phyloP scores from a whole-genome alignment of 2,797 vertebrate species.

The Neosilurus mollespiculum region DNA sequence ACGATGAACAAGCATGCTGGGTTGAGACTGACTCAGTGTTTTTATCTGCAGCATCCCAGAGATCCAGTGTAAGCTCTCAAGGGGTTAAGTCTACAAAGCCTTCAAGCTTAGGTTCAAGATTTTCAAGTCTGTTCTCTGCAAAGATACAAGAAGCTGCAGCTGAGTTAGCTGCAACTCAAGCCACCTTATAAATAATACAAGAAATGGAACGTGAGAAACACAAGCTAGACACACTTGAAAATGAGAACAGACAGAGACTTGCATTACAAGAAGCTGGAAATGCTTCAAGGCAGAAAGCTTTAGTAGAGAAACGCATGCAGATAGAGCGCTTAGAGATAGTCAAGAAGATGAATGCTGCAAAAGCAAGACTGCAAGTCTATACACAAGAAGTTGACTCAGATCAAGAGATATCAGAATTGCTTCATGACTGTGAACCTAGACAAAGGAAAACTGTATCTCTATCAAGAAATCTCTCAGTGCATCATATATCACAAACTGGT shows the following conservation, averaged over 20 bases:
- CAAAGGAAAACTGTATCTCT: too few relatives aligned
- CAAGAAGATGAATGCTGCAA: slow-evolving; percentile 45
- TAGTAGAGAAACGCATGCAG: slow-evolving; percentile 48
- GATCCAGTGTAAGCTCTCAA: neutral
- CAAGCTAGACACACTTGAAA: slow-evolving; percentile 41
- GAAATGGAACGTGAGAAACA: slow-evolving; percentile 38
- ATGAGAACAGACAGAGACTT: slow-evolving; percentile 37
- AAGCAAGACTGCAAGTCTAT: slow-evolving; percentile 44
- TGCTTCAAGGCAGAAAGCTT: slow-evolving; percentile 12
- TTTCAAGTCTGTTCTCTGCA: slow-evolving; percentile 17
- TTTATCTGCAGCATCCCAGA: neutral
- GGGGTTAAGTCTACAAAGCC: neutral
- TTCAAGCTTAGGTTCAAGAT: neutral
- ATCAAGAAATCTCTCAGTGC: too few relatives aligned
- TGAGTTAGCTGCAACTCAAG: slow-evolving; percentile 49
- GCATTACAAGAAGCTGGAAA: slow-evolving; percentile 49
- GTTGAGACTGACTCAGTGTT: slow-evolving; percentile 31
- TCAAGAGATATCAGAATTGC: slow-evolving; percentile 39
- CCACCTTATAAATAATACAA: slow-evolving; percentile 26
- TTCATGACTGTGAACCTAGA: neutral
- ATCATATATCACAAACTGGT: too few relatives aligned
- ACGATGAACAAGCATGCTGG: neutral
- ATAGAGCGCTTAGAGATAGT: slow-evolving; percentile 14
- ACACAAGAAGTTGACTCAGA: slow-evolving; percentile 47
- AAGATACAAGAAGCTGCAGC: slow-evolving; percentile 49